phyloP scores from a whole-genome alignment of 1,140 invertebrate genomes.

The Papilio glaucus region DNA sequence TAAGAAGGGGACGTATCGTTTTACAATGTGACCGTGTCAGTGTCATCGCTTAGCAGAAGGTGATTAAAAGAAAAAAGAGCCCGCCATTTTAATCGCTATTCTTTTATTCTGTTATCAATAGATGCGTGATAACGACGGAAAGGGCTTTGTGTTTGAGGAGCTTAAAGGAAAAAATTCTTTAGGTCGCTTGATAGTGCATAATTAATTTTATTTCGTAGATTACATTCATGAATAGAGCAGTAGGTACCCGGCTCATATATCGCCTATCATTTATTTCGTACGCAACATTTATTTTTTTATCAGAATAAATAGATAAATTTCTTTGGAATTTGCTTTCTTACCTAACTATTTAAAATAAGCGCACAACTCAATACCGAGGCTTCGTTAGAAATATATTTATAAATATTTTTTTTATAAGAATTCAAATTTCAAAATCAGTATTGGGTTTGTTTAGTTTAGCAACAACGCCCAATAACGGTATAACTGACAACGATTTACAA shows the following conservation, averaged over 20 bases:
- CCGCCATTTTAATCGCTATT: conserved; percentile 5
- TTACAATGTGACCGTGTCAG: conserved; percentile 9
- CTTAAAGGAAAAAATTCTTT: conserved; percentile 28
- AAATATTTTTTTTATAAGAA: no score
- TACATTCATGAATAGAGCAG: conserved; percentile 20
- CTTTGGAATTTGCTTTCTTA: background rate
- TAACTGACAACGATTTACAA: no score
- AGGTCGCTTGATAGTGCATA: conserved; percentile 22
- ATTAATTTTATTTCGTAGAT: conserved; percentile 26
- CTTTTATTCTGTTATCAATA: conserved; percentile 28
- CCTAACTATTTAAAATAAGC: background rate
- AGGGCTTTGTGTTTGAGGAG: conserved; percentile 22
- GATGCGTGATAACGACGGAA: conserved; percentile 24
- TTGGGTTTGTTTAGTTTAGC: no score
- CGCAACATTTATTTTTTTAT: background rate
- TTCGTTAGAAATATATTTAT: no score
- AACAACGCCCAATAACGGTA: no score
- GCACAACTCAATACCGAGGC: no score
- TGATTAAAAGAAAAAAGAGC: conserved; percentile 19
- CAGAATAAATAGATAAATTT: background rate
- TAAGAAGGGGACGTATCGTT: background rate
- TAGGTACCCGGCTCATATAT: conserved; percentile 10
- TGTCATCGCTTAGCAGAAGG: conserved; percentile 6
- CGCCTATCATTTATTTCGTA: conserved; percentile 6
- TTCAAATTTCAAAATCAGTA: no score